Evolutionary conservation across 2,113 vertebrate species (phyloP), one percentile per base, ranked within the genome.

Genomic region (Lepisosteus osseus): DNA sequence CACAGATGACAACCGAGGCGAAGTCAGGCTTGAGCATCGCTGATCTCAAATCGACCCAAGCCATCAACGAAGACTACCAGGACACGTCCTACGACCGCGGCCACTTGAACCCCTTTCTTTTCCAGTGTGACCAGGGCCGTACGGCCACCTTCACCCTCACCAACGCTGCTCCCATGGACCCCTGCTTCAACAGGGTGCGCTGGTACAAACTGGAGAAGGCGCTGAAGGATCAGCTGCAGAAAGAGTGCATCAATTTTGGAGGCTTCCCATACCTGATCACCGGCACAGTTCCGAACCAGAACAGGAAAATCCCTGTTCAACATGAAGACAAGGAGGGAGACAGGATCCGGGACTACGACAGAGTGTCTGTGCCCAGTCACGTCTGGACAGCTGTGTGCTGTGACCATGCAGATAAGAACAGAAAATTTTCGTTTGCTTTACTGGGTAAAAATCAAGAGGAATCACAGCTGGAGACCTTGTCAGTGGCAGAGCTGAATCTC

Each of bases 331-430:
- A 57, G 11, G 71, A 67, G 7, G 3, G 3, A 51, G 29, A 29
- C 29, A 29, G 29, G 29, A 29, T n/a, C 3, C 57, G 62, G 12
- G 67, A 70, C 1, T 66, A 61, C 7, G 2, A 64, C 1, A 79
- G 71, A 41, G 69, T 82, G 11, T 61, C 73, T 2, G 56, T 82
- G 6, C 78, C 76, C 7, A 61, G 15, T 8, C 59, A 77, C 42
- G 2, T 81, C 15, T 82, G 82, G 77, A 79, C 75, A 14, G 81
- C 81, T 44, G 57, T 81, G 54, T 81, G 77, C 54, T 83, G 66
- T 73, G 2, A 75, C 3, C 54, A 71, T 14, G 2, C 0, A 2
- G 41, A 74, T 40, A 2, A 55, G 4, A 3, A 67, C 0, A 4
- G 44, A 3, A 76, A 71, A 12, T 83, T 82, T 66, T 79, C 77